phyloP scores from a whole-genome alignment of 2,113 vertebrate genomes.

The Atractosteus spatula region DNA sequence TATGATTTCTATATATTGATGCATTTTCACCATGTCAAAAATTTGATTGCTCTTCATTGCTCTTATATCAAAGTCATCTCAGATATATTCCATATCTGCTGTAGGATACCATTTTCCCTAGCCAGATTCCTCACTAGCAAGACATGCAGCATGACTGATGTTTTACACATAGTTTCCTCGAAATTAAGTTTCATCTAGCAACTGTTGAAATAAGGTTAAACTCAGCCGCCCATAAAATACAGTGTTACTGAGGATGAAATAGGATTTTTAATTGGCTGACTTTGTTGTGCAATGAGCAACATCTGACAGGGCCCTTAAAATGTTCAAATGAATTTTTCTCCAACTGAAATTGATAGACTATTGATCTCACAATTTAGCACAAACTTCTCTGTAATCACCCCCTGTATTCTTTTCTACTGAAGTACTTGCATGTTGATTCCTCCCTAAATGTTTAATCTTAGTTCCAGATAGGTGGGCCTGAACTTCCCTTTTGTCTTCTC shows the following conservation, averaged over 20 bases:
- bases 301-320: conserved; percentile 29
- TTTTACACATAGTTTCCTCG: too few species aligned
- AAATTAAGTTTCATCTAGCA: conserved; percentile 10
- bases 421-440: too few species aligned
- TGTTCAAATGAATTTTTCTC: not conserved
- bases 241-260: conserved; percentile 75
- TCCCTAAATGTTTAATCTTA: too few species aligned
- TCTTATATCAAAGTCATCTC: conserved; percentile 44
- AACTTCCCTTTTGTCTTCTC: not conserved
- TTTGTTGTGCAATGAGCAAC: conserved; percentile 45
- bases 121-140: too few species aligned
- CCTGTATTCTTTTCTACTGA: too few species aligned
- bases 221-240: conserved; percentile 67
- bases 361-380: conserved; percentile 5
- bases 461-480: not conserved
- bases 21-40: too few species aligned
- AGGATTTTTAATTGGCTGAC: conserved; percentile 72
- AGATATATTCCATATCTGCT: too few species aligned
- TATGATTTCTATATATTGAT: too few species aligned
- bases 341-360: not conserved
- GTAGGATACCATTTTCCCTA: too few species aligned
- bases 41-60: conserved; percentile 36
- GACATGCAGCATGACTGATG: too few species aligned
- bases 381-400: not conserved
- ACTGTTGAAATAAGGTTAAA: conserved; percentile 34